phyloP scores from a whole-genome alignment of 2,888 invertebrate genomes.

The Apoda limacodes region DNA sequence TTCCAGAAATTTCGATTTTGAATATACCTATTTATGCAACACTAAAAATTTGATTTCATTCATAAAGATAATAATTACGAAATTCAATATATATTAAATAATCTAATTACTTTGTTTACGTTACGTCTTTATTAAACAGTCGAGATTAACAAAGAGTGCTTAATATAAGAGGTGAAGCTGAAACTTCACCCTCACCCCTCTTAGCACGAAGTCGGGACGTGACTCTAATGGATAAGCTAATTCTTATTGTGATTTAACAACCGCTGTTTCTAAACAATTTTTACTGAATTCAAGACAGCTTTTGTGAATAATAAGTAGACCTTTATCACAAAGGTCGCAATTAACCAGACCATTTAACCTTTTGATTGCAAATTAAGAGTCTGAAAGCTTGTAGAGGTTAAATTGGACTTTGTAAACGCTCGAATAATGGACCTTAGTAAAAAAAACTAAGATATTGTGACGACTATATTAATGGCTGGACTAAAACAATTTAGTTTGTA shows the following conservation, averaged over 20 bases:
- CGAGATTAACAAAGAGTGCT: slow-evolving; percentile 50
- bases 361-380: slow-evolving; percentile 63
- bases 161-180: slow-evolving; percentile 43
- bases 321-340: slow-evolving; percentile 56
- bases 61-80: no score
- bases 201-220: slow-evolving; percentile 31
- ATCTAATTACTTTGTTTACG: no score
- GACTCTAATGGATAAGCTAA: slow-evolving; percentile 61
- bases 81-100: no score
- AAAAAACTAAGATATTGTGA: no score
- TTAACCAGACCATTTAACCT: slow-evolving; percentile 66
- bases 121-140: no score
- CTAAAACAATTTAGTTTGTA: no score
- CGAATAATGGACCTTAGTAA: no score
- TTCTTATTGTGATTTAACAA: slow-evolving; percentile 58
- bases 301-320: slow-evolving; percentile 53
- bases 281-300: slow-evolving; percentile 44
- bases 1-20: no score
- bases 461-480: no score
- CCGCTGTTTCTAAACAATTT: slow-evolving; percentile 38
- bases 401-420: slow-evolving; percentile 40
- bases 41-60: no score
- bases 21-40: no score
- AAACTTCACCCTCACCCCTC: slow-evolving; percentile 21
- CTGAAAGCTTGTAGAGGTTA: slow-evolving; percentile 54